phyloP scores from a whole-genome alignment of 2,113 vertebrate genomes.

The Aviceda subcristata region DNA sequence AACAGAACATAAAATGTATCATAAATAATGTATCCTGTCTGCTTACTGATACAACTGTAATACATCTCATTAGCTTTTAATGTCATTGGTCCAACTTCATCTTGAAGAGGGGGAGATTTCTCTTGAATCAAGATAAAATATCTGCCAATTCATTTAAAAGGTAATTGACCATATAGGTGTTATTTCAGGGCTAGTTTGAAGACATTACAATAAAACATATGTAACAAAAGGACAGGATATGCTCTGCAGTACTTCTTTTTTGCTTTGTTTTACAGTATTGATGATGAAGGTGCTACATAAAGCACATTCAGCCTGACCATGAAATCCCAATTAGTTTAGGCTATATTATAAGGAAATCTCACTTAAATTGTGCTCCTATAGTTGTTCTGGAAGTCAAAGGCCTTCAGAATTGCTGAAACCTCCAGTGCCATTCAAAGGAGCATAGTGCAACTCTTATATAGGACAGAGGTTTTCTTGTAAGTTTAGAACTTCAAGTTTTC shows the following conservation, averaged over 20 bases:
- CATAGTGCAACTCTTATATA: background rate
- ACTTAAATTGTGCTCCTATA: background rate
- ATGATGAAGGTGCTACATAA: background rate
- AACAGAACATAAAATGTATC: slow-evolving; percentile 10
- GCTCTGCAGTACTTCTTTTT: background rate
- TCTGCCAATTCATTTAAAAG: background rate
- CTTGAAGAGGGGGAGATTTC: background rate
- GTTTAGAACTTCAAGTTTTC: background rate
- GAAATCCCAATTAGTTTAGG: background rate
- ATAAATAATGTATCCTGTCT: background rate
- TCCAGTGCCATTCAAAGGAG: background rate
- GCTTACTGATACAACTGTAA: background rate
- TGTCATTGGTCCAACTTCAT: background rate
- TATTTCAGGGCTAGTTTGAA: background rate
- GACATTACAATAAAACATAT: background rate
- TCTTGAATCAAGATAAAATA: background rate
- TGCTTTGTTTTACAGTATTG: background rate
- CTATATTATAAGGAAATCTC: background rate
- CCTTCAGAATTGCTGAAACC: background rate
- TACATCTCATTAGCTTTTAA: slow-evolving; percentile 2
- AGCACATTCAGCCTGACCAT: background rate
- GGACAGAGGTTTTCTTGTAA: background rate
- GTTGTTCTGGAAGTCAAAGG: background rate
- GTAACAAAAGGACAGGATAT: background rate
- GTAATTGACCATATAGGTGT: background rate